Evolutionary conservation across 2,888 invertebrate species (phyloP).

Genomic region (Drosophila picticornis): DNA sequence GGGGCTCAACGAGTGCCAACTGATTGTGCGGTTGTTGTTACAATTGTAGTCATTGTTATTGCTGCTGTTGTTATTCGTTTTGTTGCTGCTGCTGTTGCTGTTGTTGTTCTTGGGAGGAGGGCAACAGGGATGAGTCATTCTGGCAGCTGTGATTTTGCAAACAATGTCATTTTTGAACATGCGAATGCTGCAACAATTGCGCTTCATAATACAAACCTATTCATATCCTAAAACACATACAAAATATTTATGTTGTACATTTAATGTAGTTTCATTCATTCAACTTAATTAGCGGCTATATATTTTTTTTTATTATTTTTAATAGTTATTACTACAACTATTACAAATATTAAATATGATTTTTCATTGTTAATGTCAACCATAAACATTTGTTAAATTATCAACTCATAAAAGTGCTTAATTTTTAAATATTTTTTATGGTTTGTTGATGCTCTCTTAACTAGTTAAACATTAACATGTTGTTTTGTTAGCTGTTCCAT

Average conservation of each 20-base stretch:
- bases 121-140: slow-evolving; percentile 28
- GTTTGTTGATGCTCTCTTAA: background rate
- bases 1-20: slow-evolving; percentile 50
- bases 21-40: slow-evolving; percentile 77
- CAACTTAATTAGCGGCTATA: background rate
- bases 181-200: background rate
- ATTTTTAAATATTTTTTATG: background rate
- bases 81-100: slow-evolving; percentile 20
- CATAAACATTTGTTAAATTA: background rate
- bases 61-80: slow-evolving; percentile 35
- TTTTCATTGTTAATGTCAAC: background rate
- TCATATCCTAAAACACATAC: background rate
- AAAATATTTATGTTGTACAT: background rate
- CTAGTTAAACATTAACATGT: background rate
- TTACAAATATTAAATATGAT: background rate
- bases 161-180: slow-evolving; percentile 33
- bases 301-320: background rate
- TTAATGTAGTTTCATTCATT: background rate
- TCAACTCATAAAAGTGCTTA: background rate
- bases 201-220: background rate
- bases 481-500: background rate
- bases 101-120: slow-evolving; percentile 39
- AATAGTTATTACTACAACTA: background rate
- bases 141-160: slow-evolving; percentile 48
- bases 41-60: slow-evolving; percentile 73